These are phyloP conservation scores for Tonatia bakeri DNA, from an alignment of 2,113 vertebrate genomes.

Conservation along the genomic window DNA sequence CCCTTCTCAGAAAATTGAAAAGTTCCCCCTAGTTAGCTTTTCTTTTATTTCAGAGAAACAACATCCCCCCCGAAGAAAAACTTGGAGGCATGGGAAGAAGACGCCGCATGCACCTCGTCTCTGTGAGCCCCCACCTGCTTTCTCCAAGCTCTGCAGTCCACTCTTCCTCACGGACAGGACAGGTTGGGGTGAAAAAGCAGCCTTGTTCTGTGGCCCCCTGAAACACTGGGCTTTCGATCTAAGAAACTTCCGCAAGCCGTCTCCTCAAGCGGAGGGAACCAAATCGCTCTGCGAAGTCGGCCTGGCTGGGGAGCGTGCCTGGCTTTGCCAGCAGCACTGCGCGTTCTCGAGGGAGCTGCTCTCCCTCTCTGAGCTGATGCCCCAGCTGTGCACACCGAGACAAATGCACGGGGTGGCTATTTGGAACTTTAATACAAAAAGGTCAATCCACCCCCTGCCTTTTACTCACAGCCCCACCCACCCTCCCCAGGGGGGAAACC, in stretches of 20 bases:
- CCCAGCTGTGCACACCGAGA: neutral
- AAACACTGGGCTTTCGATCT: neutral
- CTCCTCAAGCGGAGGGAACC: neutral
- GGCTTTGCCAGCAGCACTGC: neutral
- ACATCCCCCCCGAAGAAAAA: neutral
- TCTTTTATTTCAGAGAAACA: neutral
- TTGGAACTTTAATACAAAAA: neutral
- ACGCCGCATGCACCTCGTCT: fast-evolving
- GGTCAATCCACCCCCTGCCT: neutral
- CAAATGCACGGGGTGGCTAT: neutral
- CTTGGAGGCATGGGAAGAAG: neutral
- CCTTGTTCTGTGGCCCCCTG: neutral
- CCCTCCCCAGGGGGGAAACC: neutral
- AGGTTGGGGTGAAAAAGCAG: neutral
- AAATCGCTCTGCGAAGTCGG: neutral
- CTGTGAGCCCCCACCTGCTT: too few relatives aligned
- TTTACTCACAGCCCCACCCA: neutral
- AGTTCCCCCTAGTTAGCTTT: neutral
- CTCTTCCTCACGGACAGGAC: neutral
- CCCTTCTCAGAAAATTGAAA: neutral
- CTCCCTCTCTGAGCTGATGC: neutral
- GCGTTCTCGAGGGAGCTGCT: neutral
- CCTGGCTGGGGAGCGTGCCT: fast-evolving
- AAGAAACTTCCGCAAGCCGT: neutral
- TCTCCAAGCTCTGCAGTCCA: too few relatives aligned